A percentile compares a stretch with the other conserved stretches of the same genome.
These are phyloP conservation scores for Tenrec ecaudatus DNA, from an alignment of 2,113 vertebrate genomes.

Conservation along the genomic window DNA sequence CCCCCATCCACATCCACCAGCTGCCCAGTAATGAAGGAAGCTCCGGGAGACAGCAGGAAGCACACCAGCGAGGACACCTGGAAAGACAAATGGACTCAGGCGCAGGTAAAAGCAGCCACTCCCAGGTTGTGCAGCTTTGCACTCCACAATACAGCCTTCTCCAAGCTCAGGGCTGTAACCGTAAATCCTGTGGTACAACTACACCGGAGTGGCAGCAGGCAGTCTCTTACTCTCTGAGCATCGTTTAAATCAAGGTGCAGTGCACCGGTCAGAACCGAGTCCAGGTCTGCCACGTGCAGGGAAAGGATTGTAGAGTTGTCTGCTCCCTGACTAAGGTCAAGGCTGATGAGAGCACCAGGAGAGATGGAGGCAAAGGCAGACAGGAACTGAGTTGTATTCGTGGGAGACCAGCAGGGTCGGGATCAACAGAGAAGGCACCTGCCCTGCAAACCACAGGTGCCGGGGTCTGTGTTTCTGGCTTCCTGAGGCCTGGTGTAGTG, in stretches of 20 bases:
- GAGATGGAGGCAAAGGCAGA: not conserved
- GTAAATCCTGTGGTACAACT: too few species aligned
- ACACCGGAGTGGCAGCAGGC: not conserved
- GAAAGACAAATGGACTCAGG: not conserved
- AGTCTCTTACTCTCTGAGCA: not conserved
- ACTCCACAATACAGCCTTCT: not conserved
- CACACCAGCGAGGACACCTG: conserved; percentile 94
- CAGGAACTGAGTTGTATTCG: not conserved
- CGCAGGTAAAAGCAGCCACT: not conserved
- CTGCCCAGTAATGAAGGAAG: conserved; percentile 94
- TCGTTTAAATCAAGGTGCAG: not conserved
- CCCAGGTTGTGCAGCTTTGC: not conserved
- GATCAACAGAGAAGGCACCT: not conserved
- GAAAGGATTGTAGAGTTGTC: too few species aligned
- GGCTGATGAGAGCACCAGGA: not conserved
- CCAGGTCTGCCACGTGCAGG: too few species aligned
- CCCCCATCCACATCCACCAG: conserved; percentile 92
- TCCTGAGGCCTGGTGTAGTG: not conserved
- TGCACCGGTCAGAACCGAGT: too few species aligned
- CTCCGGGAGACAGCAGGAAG: conserved; percentile 95
- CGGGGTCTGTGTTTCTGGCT: not conserved
- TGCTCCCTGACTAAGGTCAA: not conserved
- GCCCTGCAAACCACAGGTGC: not conserved
- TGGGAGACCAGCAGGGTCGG: not conserved
- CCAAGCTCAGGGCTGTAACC: too few species aligned